A percentile compares a stretch with the other conserved stretches of the same genome.
These are phyloP conservation scores for Centrocercus urophasianus DNA, from an alignment of 2,113 vertebrate genomes.

Conservation along the genomic window DNA sequence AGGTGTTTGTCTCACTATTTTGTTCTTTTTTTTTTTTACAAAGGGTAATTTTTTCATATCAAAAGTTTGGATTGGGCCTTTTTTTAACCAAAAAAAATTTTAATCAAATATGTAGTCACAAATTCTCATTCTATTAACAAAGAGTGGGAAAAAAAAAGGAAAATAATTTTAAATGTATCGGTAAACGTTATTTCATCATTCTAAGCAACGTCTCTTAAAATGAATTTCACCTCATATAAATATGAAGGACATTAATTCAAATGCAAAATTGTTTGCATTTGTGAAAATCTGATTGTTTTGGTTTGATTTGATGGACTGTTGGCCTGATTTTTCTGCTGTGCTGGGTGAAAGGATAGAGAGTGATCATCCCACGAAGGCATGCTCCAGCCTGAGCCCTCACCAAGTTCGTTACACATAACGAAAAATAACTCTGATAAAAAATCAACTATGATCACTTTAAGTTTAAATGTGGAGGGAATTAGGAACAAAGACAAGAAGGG, in stretches of 20 bases:
- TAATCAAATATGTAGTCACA: background rate
- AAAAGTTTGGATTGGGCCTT: accelerated
- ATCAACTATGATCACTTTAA: background rate
- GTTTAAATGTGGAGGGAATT: background rate
- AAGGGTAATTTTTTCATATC: background rate
- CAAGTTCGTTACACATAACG: accelerated
- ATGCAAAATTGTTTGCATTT: background rate
- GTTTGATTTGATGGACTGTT: background rate
- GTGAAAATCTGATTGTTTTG: background rate
- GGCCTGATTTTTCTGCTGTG: background rate
- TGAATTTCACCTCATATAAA: background rate
- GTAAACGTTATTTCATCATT: accelerated
- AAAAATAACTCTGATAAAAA: background rate
- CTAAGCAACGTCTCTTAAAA: background rate
- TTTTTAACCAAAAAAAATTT: background rate
- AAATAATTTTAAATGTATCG: background rate
- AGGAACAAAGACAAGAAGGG: background rate
- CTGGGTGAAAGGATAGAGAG: background rate
- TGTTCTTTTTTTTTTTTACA: background rate
- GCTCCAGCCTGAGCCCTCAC: background rate
- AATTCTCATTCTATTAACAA: background rate
- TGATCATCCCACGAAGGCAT: background rate
- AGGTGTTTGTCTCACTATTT: background rate
- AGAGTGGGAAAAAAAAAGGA: accelerated
- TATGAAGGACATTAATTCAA: background rate